Evolutionary conservation across 2,797 vertebrate genomes (phyloP), one percentile per base, ranked within the genome.

Genomic region (Eulemur rubriventer): DNA sequence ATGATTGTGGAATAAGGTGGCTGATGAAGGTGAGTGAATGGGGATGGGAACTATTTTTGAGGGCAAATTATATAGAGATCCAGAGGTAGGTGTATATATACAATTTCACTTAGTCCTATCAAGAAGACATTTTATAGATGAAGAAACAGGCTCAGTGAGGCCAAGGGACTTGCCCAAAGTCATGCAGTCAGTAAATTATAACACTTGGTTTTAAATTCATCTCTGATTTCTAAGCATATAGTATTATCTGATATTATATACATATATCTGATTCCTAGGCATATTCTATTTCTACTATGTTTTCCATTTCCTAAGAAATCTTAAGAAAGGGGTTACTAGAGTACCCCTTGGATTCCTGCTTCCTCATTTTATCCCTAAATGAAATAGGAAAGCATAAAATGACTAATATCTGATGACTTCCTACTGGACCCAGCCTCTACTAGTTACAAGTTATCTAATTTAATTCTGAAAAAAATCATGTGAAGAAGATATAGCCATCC

Each of bases 351-450:
- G 28, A 82, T 90, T 79, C n/a, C 43, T 69, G 20, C 13, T 95
- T 24, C 55, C 30, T 69, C 16, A 26, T 82, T 91, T 87, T 86
- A 61, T 81, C 46, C 41, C 76, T 95, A 52, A 92, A 82, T 88
- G 8, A 93, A 96, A 89, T 48, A 57, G 28, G 6, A 94, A 94
- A 96, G 48, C 82, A 91, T 90, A 89, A 90, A 84, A 69, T 80
- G 18, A n/a, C 13, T 22, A 85, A 38, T 87, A 73, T 76, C 79
- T 84, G 33, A 76, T 75, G 33, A 93, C 38, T 38, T 26, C 20
- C 35, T 92, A 24, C 52, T 76, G 28, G 3, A 52, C 38, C 41
- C 7, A 16, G 55, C 4, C 18, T 82, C 57, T 87, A 10, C 18
- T 70, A 91, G 61, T 7, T 86, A 91, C 14, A 86, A 63, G 1